Base-by-base conservation (phyloP, 2,888 invertebrate genomes). In the Odontothrips loti region DNA sequence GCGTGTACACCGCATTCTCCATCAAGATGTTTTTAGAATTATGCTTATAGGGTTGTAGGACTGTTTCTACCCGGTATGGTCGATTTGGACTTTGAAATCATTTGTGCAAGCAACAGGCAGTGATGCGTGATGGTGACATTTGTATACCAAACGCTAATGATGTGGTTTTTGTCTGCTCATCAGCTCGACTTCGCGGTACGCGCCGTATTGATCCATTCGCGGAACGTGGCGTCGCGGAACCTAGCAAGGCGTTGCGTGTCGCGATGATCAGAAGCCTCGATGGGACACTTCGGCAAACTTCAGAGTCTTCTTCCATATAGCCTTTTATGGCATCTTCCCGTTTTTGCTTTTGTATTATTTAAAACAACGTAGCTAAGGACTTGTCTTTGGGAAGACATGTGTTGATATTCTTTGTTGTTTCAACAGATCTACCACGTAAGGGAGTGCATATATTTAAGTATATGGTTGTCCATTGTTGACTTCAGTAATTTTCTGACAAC, bases 131-230 rank as follows among this genome's bases (percentile, higher is more conserved):
- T 43, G 34, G 34, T 43, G 34, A 43, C 34, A 43, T 4, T 43
- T 43, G 34, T 43, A 43, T 43, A 43, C 34, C 34, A 43, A 43
- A 43, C 34, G 34, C 68, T 75, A 75, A 75, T 75, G 27, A 27
- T 75, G 27, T 75, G 68, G 68, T 75, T 75, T 75, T 75, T 75
- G 68, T 75, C 68, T 75, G 68, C 68, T 75, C 68, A 75, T 75
- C 68, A 75, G 68, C 68, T 75, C 68, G 68, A 75, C 68, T 27
- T 75, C 68, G 68, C 68, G 68, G 23, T 75, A 75, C 68, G 68
- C 68, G 68, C 68, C 68, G 68, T 75, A 75, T 75, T 75, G 68
- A 75, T 75, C 23, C 68, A 12, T n/a, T 58, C n/a, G 17, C 58
- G 17, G 58, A 58, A 20, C 68, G 68, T 68, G 68, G 68, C 68